Percentiles rank a stretch among this genome's conserved stretches.
Evolutionary conservation across 2,888 invertebrate genomes (phyloP).

Genomic region (Pandemis heparana): DNA sequence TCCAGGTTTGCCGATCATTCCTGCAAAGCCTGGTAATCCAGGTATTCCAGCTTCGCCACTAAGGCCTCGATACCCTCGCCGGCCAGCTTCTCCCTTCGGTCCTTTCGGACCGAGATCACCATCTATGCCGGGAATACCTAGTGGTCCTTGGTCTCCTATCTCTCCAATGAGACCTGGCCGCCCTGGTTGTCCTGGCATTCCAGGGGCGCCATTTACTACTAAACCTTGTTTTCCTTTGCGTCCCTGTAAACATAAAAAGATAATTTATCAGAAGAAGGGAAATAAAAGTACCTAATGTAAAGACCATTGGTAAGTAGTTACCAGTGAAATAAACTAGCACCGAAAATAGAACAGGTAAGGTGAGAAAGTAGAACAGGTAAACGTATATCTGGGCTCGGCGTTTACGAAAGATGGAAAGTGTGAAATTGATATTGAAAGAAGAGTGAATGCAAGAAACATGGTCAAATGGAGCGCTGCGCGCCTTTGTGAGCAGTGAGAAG

Average conservation of each 20-base stretch:
- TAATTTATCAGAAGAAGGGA: background rate
- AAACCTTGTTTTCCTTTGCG: conserved; percentile 74
- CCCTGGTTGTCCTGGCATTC: conserved; percentile 90
- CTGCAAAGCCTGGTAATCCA: conserved; percentile 79
- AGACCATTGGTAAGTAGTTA: too few relatives aligned
- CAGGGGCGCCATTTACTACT: conserved; percentile 87
- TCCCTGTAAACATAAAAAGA: conserved; percentile 58
- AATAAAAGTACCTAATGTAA: too few relatives aligned
- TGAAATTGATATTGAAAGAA: too few relatives aligned
- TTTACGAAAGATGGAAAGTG: too few relatives aligned
- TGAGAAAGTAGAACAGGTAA: too few relatives aligned
- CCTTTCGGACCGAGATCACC: conserved; percentile 82
- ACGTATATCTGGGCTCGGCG: too few relatives aligned
- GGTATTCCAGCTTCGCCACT: conserved; percentile 68
- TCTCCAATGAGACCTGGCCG: conserved; percentile 87
- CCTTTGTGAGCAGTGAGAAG: too few relatives aligned
- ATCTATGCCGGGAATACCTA: conserved; percentile 71
- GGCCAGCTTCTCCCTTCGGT: conserved; percentile 84
- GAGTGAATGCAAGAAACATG: too few relatives aligned
- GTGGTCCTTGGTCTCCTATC: conserved; percentile 84
- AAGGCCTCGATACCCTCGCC: conserved; percentile 66
- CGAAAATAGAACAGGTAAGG: too few relatives aligned
- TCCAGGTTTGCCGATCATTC: conserved; percentile 68
- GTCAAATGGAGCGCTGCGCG: too few relatives aligned
- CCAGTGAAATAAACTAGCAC: too few relatives aligned